Conservation (phyloP, 2,797 vertebrate species). For the Channallabes apus region DNA sequence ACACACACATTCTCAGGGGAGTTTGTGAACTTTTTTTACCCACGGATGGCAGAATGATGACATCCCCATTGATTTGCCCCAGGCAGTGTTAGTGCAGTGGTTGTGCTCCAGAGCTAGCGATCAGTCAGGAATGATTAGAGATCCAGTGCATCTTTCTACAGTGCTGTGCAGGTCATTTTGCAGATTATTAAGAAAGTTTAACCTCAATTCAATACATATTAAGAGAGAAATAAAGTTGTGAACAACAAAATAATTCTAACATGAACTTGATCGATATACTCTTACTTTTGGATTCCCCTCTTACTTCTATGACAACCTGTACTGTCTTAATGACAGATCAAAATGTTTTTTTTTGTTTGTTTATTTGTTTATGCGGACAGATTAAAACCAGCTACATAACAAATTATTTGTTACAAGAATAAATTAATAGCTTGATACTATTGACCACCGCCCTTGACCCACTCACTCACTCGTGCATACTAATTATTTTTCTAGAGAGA, state of each 20-base stretch:
- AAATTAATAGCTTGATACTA: not conserved
- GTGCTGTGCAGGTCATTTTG: not conserved
- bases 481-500: slow-evolving; percentile 70
- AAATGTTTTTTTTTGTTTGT: not conserved
- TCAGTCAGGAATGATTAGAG: not conserved
- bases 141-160: not conserved
- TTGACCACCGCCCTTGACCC: slow-evolving; percentile 57
- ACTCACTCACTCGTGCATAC: slow-evolving; percentile 61
- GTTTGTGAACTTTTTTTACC: not conserved
- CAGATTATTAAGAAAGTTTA: not conserved
- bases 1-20: not conserved
- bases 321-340: not conserved
- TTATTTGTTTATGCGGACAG: not conserved
- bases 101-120: not conserved
- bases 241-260: not conserved
- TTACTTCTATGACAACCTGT: not conserved
- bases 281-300: not conserved
- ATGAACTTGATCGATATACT: not conserved
- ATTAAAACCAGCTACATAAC: not conserved
- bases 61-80: not conserved
- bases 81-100: not conserved
- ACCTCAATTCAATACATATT: not conserved
- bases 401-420: not conserved
- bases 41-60: not conserved
- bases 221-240: not conserved